A percentile compares a stretch with the other conserved stretches of the same genome.
Conservation (phyloP, 2,888 invertebrate species). For the Slavum lentiscoides region DNA sequence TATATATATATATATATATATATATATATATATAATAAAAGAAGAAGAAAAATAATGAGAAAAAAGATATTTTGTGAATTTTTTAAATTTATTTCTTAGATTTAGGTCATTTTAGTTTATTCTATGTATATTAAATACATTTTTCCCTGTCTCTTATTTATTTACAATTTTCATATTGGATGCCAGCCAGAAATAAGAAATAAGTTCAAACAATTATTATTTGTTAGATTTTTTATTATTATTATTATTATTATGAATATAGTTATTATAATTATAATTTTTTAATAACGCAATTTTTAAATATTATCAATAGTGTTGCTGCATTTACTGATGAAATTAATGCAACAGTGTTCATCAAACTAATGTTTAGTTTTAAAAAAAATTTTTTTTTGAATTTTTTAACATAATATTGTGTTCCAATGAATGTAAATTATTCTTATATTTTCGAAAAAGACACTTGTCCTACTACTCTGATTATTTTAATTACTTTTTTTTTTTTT, state of each 20-base stretch:
- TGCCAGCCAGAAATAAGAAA: constrained; percentile 7
- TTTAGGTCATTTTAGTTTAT: constrained; percentile 15
- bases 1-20: no score
- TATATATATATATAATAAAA: no score
- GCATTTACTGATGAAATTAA: constrained; percentile 9
- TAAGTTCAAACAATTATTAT: constrained; percentile 2
- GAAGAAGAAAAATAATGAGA: background rate
- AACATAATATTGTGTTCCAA: background rate
- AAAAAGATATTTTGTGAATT: constrained; percentile 28
- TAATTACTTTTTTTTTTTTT: no score
- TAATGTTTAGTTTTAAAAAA: background rate
- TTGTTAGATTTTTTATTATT: constrained; percentile 20
- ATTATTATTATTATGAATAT: constrained; percentile 16
- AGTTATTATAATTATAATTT: constrained; percentile 15
- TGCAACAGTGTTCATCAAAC: background rate
- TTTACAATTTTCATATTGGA: constrained; percentile 32
- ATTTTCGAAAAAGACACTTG: background rate
- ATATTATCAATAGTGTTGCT: constrained; percentile 3
- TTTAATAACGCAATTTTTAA: constrained; percentile 2
- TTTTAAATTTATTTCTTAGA: constrained; percentile 15
- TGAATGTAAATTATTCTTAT: constrained; percentile 5
- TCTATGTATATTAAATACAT: constrained; percentile 38
- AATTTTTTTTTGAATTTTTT: background rate
- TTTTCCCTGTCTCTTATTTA: background rate
- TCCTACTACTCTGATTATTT: background rate